Percentiles rank a stretch among this genome's conserved stretches.
Conservation (phyloP, 1,140 invertebrate species). For the Meloidogyne hapla region DNA sequence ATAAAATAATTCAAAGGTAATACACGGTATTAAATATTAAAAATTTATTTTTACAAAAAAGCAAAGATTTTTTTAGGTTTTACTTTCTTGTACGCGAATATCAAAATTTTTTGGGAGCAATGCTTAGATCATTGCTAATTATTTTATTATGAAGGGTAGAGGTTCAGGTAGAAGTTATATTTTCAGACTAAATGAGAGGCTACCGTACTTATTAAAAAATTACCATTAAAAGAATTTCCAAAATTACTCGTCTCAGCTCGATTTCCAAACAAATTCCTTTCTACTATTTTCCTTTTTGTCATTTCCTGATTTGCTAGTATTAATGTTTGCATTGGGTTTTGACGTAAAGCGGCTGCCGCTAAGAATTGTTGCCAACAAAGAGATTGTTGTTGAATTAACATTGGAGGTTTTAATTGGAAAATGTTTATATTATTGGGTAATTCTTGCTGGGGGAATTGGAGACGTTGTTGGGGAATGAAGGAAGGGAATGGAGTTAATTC, state of each 20-base stretch:
- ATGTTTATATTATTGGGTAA: neutral
- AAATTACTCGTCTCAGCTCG: neutral
- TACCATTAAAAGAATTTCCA: neutral
- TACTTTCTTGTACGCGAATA: too few relatives aligned
- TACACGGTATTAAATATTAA: too few relatives aligned
- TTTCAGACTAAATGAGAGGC: too few relatives aligned
- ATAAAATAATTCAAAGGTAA: too few relatives aligned
- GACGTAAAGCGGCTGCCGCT: neutral
- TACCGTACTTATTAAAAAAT: too few relatives aligned
- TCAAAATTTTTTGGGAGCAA: too few relatives aligned
- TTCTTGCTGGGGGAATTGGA: neutral
- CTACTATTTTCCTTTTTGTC: neutral
- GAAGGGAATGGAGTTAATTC: neutral
- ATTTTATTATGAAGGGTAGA: too few relatives aligned
- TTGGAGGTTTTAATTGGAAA: neutral
- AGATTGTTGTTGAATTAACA: neutral
- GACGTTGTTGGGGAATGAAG: too few relatives aligned
- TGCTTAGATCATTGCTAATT: too few relatives aligned
- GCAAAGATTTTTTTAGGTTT: too few relatives aligned
- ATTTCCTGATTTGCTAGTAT: conserved; percentile 1
- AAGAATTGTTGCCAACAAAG: conserved; percentile 5
- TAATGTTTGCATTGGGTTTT: neutral
- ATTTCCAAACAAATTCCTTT: neutral
- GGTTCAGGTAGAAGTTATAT: too few relatives aligned
- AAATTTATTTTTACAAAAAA: too few relatives aligned